A percentile compares a stretch with the other conserved stretches of the same genome.
These are phyloP conservation scores for Lagopus leucura DNA, from an alignment of 2,113 vertebrate genomes.

Conservation along the genomic window DNA sequence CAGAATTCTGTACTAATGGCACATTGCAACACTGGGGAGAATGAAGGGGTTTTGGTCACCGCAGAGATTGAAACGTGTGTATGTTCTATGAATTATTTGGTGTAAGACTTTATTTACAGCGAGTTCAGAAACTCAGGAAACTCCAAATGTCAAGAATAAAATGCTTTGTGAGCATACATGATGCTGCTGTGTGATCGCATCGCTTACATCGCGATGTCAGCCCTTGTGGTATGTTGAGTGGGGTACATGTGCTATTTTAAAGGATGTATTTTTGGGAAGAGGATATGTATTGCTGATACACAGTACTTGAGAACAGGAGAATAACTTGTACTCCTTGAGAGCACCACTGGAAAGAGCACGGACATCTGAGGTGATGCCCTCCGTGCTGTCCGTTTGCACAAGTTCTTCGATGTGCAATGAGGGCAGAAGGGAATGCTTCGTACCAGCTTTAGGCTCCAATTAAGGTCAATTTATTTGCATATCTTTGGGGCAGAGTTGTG, in stretches of 20 bases:
- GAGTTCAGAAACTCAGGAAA: not conserved
- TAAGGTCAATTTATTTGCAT: not conserved
- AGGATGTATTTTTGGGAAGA: not conserved
- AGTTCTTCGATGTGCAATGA: not conserved
- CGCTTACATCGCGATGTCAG: accelerated
- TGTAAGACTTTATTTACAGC: not conserved
- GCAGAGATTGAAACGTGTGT: not conserved
- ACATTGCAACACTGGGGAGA: not conserved
- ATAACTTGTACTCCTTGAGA: accelerated
- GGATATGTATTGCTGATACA: not conserved
- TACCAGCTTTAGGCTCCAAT: not conserved
- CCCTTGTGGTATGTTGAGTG: accelerated
- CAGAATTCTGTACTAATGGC: not conserved
- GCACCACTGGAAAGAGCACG: accelerated
- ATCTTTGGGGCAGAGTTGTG: not conserved
- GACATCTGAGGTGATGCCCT: not conserved
- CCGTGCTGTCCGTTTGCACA: not conserved
- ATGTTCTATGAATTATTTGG: not conserved
- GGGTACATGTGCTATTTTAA: not conserved
- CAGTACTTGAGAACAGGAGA: not conserved
- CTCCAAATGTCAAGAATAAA: not conserved
- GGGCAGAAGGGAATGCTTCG: not conserved
- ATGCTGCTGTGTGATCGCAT: not conserved
- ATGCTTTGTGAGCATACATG: not conserved
- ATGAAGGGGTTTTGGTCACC: not conserved